phyloP scores from a whole-genome alignment of 2,113 vertebrate species.

The cat (Felis catus) region F.catus_Fca126_mat1.0 CM031426.1:59360501-59361000 shows the following conservation, averaged over 20 bases:
- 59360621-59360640: not conserved
- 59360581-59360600: not conserved
- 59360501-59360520: not conserved
- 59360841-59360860: not conserved
- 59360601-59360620: not conserved
- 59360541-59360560: not conserved
- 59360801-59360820: not conserved
- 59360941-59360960: not conserved
- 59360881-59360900: no score
- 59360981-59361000: fast-evolving
- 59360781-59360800: not conserved
- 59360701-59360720: not conserved
- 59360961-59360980: not conserved
- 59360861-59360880: not conserved
- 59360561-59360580: not conserved
- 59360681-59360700: fast-evolving
- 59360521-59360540: not conserved
- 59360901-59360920: not conserved
- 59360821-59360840: not conserved
- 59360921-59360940: no score
- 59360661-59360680: fast-evolving
- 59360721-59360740: not conserved
- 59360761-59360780: not conserved
- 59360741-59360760: fast-evolving
- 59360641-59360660: fast-evolving